Evolutionary conservation across 2,888 invertebrate genomes (phyloP).

Genomic region (Maniola hyperantus): DNA sequence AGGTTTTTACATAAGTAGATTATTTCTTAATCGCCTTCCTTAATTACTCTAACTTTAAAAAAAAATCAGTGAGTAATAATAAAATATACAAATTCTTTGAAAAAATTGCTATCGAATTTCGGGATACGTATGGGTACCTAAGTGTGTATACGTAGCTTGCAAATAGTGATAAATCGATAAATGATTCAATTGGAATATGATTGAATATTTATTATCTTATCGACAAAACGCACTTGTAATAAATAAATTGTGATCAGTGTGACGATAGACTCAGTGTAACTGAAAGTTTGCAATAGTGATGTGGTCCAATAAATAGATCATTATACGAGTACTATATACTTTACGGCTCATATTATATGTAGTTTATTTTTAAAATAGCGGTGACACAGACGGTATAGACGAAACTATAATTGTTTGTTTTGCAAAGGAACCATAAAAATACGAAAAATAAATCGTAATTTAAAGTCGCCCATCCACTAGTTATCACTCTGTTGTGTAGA

Average conservation of each 20-base stretch:
- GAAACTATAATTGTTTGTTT: no score
- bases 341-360: no score
- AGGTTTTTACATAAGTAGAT: no score
- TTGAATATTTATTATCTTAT: constrained; percentile 41
- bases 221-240: constrained; percentile 29
- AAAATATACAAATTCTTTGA: no score
- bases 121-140: constrained; percentile 8
- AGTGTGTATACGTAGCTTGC: constrained; percentile 15
- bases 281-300: constrained; percentile 31
- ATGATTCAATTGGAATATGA: constrained; percentile 39
- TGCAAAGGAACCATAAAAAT: no score
- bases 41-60: no score
- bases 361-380: no score
- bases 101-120: constrained; percentile 8
- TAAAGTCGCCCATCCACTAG: neutral
- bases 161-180: constrained; percentile 37
- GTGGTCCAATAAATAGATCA: no score
- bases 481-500: constrained; percentile 14
- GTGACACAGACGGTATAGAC: no score
- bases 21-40: no score
- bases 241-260: constrained; percentile 20
- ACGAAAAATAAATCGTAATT: neutral
- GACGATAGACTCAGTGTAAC: constrained; percentile 36
- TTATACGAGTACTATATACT: no score
- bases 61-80: no score